Conservation (phyloP, 2,113 vertebrate genomes). For the Hemibagrus wyckioides region DNA sequence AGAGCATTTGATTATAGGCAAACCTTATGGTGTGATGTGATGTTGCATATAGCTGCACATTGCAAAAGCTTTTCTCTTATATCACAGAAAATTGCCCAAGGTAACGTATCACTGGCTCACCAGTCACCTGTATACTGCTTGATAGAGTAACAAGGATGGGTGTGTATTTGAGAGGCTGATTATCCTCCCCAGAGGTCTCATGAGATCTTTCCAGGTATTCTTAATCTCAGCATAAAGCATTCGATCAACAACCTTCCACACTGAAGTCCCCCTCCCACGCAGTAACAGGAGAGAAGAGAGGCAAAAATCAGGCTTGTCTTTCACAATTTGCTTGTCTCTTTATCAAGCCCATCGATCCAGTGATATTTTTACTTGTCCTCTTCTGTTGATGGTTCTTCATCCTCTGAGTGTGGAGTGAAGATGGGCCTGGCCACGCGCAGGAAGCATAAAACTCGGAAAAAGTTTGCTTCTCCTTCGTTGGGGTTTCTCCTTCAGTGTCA, state of each 20-base stretch:
- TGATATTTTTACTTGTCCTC: neutral
- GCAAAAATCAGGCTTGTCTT: conserved; percentile 16
- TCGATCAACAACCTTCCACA: neutral
- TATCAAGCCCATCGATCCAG: conserved; percentile 2
- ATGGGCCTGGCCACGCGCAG: conserved; percentile 55
- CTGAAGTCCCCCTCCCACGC: neutral
- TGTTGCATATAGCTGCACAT: too few relatives aligned
- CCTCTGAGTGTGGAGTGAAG: neutral
- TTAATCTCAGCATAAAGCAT: neutral
- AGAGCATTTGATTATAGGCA: neutral
- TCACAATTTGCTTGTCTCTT: conserved; percentile 17
- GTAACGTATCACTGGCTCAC: neutral
- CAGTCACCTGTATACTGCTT: neutral
- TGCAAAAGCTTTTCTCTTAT: too few relatives aligned
- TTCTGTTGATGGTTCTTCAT: neutral
- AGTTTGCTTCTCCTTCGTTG: conserved; percentile 54
- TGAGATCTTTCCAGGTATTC: neutral
- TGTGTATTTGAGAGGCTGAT: neutral
- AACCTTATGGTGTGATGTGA: neutral
- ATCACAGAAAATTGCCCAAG: neutral
- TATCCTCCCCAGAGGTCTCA: neutral
- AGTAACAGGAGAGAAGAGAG: neutral
- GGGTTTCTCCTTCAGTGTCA: conserved; percentile 79
- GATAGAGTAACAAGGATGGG: neutral
- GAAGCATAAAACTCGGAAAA: conserved; percentile 15